Base-by-base conservation (phyloP, 30 jellyfish, hydroid and myxozoan genomes). In the Nemopilema nomurai region DNA sequence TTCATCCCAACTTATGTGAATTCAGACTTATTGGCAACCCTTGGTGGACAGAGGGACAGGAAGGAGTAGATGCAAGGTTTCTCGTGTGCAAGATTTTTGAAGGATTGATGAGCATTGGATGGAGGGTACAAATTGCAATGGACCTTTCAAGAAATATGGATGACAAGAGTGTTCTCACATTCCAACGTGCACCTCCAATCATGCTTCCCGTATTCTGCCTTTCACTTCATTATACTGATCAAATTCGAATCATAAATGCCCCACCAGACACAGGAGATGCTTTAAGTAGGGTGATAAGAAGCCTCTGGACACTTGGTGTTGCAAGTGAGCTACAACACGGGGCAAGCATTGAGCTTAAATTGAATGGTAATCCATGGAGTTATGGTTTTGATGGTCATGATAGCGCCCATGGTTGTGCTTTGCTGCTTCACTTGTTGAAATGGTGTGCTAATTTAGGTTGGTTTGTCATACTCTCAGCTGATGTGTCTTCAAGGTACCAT, bases 21-120 rank as follows among this genome's bases (percentile, higher is more conserved):
- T 80, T 90, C 28, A 77, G 84, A 71, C 83, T 90, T 63, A 28
- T 62, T 28, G 97, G 97, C 1, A 49, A 63, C 21, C 97, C 97
- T 8, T 90, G 97, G 97, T 90, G 96, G 92, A 83, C 96, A 13
- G 69, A 72, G n/a, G 92, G 96, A 19, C 62, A 67, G 26, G 90
- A 75, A 41, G 93, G 87, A 22, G 62, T 90, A 30, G 51, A 67
- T 67, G 52, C 94, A 25, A 80, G 93, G 28, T 64, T 81, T n/a
- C 89, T 89, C 16, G 57, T 89, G 41, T 79, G 89, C 88, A 80
- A 75, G 52, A 73, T 90, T 4, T 50, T 90, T 51, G 94, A 90
- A 32, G 74, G 76, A 20, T 62, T 90, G 65, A 53, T 65, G 75
- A 69, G 77, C 67, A 74, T 82, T 28, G 97, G 97, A 7, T 90